Conservation (phyloP, 2,888 invertebrate genomes). For the Drosophila flavopinicola region DNA sequence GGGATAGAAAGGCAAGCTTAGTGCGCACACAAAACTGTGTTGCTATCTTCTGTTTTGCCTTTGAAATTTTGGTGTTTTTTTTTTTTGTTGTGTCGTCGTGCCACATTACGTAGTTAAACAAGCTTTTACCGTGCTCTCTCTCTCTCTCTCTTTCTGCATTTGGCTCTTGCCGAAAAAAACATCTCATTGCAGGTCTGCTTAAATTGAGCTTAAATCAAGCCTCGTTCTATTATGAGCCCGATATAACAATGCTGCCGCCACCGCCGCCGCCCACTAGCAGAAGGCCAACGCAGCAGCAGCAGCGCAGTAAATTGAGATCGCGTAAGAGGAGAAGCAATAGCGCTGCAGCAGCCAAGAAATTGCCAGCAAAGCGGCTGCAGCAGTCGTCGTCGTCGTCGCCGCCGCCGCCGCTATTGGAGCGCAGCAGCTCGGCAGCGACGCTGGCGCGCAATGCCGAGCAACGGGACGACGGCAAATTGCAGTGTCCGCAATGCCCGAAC, state of each 20-base stretch:
- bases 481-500: conserved; percentile 71
- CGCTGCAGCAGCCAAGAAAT: neutral
- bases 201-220: conserved; percentile 69
- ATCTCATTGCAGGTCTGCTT: conserved; percentile 73
- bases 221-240: conserved; percentile 58
- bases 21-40: neutral
- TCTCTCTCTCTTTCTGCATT: conserved; percentile 39
- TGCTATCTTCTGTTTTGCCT: conserved; percentile 17
- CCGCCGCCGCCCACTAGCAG: conserved; percentile 12
- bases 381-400: conserved; percentile 14
- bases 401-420: conserved; percentile 26
- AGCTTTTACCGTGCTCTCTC: conserved; percentile 50
- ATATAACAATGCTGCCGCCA: conserved; percentile 26
- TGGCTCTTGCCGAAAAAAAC: conserved; percentile 43
- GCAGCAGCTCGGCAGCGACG: conserved; percentile 65
- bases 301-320: conserved; percentile 60
- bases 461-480: conserved; percentile 67
- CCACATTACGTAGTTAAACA: conserved; percentile 20
- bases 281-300: conserved; percentile 43
- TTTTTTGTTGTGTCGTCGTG: conserved; percentile 38
- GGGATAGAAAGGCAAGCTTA: neutral
- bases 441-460: conserved; percentile 63
- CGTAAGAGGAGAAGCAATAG: conserved; percentile 50
- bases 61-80: too few relatives aligned
- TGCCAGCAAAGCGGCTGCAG: conserved; percentile 5